Conservation (phyloP, 2,113 vertebrate species). For the Strix uralensis region DNA sequence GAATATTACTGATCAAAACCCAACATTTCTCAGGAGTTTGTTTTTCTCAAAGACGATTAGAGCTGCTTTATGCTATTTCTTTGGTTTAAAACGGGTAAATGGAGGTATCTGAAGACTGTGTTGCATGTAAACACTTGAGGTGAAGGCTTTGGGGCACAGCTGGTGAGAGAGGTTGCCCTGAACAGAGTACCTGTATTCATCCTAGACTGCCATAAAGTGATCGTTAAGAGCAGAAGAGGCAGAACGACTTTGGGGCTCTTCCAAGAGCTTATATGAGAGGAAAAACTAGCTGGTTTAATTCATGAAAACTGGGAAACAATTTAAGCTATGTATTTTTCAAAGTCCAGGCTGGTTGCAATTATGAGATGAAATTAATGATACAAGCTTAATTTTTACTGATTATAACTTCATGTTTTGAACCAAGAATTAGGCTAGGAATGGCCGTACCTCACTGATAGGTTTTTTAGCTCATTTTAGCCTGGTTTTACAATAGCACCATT, state of each 20-base stretch:
- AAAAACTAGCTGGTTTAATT: background rate
- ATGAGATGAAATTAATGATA: background rate
- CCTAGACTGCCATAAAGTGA: background rate
- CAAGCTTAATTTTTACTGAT: background rate
- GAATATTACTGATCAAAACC: background rate
- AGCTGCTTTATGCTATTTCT: background rate
- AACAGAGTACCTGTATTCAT: background rate
- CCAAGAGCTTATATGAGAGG: background rate
- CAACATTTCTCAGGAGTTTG: background rate
- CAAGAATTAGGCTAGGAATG: background rate
- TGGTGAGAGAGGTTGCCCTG: background rate
- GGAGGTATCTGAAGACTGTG: background rate
- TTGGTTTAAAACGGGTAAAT: background rate
- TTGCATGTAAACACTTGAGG: background rate
- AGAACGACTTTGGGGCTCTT: background rate
- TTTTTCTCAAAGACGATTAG: background rate
- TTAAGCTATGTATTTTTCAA: background rate
- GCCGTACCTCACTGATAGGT: background rate
- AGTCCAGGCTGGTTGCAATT: background rate
- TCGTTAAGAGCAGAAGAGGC: background rate
- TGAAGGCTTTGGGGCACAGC: background rate
- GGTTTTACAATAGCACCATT: background rate
- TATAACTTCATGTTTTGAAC: background rate
- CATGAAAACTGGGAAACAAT: background rate
- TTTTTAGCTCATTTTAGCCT: background rate